These are phyloP conservation scores for Parazoanthus swiftii DNA, from an alignment of 92 coral and sea anemone species.

Conservation along the genomic window DNA sequence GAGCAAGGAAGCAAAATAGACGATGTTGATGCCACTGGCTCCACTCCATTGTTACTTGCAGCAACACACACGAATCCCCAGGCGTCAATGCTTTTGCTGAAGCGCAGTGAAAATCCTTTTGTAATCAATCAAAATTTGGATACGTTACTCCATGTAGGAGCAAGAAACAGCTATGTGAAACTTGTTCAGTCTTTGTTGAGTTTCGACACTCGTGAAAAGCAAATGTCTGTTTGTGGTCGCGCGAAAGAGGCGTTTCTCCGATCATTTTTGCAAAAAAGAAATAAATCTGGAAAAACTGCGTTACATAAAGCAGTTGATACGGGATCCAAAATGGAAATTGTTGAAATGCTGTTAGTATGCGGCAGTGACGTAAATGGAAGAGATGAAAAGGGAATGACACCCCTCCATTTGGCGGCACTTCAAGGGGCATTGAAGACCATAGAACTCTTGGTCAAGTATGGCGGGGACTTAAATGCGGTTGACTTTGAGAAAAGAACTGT, in stretches of 20 bases:
- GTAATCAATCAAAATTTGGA: neutral
- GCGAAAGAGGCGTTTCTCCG: neutral
- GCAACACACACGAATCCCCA: neutral
- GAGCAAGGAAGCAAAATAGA: slow-evolving; percentile 27
- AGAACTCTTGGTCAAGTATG: neutral
- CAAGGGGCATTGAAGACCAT: neutral
- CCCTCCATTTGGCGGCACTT: slow-evolving; percentile 10
- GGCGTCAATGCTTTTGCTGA: neutral
- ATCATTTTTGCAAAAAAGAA: neutral
- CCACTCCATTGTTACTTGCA: slow-evolving; percentile 15
- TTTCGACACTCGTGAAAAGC: neutral
- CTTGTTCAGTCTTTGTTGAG: slow-evolving; percentile 1
- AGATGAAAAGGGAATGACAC: neutral
- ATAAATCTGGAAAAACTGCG: neutral
- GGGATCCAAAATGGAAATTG: neutral
- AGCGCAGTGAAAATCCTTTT: neutral
- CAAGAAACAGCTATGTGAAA: neutral
- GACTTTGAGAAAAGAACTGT: slow-evolving; percentile 3
- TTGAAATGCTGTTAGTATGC: neutral
- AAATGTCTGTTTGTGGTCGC: neutral
- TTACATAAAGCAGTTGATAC: neutral
- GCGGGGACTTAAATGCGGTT: slow-evolving; percentile 7
- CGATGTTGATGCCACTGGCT: neutral
- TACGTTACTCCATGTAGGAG: neutral
- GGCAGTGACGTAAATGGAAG: neutral